Conservation (phyloP, 2,888 invertebrate genomes). For the Hydraecia micacea region DNA sequence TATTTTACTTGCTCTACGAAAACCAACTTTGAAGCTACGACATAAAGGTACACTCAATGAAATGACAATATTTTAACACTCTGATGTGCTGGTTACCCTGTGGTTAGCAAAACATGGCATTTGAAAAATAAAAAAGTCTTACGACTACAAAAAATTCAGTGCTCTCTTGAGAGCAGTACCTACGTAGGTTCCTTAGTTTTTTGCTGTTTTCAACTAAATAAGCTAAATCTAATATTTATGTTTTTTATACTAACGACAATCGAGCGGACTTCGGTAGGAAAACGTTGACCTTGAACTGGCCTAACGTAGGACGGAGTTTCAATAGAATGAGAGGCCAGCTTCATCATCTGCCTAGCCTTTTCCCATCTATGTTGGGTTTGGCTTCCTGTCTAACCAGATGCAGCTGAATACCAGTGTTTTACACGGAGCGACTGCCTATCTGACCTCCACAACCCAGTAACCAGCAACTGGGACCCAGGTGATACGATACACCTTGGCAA, state of each 20-base stretch:
- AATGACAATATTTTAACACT: too few species aligned
- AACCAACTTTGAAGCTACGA: not conserved
- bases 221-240: not conserved
- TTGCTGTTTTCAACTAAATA: not conserved
- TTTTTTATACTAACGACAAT: conserved; percentile 5
- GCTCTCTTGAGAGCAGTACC: not conserved
- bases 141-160: not conserved
- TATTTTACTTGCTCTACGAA: not conserved
- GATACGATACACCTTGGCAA: too few species aligned
- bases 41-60: not conserved
- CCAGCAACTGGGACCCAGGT: too few species aligned
- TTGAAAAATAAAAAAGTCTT: not conserved
- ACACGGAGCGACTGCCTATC: too few species aligned
- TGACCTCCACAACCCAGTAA: too few species aligned
- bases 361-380: too few species aligned
- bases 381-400: too few species aligned
- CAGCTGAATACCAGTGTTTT: too few species aligned
- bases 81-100: not conserved
- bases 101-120: not conserved
- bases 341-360: too few species aligned
- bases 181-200: not conserved
- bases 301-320: not conserved
- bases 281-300: not conserved
- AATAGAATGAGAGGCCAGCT: not conserved
- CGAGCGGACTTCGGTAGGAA: not conserved